These are phyloP conservation scores for Hypercompe scribonia DNA, from an alignment of 2,888 invertebrate species.

Conservation along the genomic window DNA sequence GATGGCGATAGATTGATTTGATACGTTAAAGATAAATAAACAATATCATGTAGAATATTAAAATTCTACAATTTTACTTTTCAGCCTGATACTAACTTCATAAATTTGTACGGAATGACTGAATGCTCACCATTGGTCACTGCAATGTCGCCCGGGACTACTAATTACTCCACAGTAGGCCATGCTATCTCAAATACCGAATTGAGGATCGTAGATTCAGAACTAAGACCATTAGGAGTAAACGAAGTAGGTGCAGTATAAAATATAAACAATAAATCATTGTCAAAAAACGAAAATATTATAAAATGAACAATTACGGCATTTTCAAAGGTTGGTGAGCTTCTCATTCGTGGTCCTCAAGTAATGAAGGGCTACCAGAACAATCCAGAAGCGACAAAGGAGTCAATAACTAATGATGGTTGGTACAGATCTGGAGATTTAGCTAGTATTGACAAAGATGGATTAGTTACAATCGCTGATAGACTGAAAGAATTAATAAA, in stretches of 20 bases:
- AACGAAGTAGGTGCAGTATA: conserved; percentile 69
- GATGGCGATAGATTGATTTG: no score
- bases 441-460: conserved; percentile 88
- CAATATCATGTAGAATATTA: neutral
- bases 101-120: conserved; percentile 89
- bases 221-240: conserved; percentile 76
- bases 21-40: no score
- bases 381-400: conserved; percentile 89
- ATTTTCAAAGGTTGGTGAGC: conserved; percentile 64
- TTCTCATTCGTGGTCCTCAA: conserved; percentile 88
- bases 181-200: conserved; percentile 87
- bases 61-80: conserved; percentile 26
- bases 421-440: conserved; percentile 93
- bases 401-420: conserved; percentile 88
- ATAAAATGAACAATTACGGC: neutral
- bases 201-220: conserved; percentile 83
- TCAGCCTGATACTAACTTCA: conserved; percentile 57
- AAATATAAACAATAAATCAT: neutral
- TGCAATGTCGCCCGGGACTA: conserved; percentile 61
- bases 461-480: conserved; percentile 89
- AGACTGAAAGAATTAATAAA: conserved; percentile 94
- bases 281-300: neutral
- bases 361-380: conserved; percentile 93
- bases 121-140: conserved; percentile 88
- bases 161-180: conserved; percentile 80